Evolutionary conservation across 1,140 invertebrate genomes (phyloP).

Genomic region (Euwallacea similis): DNA sequence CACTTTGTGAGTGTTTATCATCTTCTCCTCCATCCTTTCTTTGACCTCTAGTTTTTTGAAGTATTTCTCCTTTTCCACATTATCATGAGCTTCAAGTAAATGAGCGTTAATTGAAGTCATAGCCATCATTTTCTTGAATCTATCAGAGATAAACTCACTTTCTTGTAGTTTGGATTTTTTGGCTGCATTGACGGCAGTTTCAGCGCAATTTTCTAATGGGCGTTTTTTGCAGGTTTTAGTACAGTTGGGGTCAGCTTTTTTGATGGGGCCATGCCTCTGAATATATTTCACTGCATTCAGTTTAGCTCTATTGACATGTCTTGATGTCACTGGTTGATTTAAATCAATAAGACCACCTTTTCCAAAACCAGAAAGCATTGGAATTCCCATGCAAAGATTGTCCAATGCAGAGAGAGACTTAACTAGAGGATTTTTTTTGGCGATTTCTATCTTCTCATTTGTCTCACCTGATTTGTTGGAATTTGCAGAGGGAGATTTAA

Average conservation of each 20-base stretch:
- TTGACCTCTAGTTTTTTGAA: conserved; percentile 87
- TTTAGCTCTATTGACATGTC: conserved; percentile 63
- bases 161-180: conserved; percentile 58
- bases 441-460: too few species aligned
- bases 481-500: too few species aligned
- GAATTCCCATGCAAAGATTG: conserved; percentile 30
- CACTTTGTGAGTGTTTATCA: conserved; percentile 82
- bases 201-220: conserved; percentile 54
- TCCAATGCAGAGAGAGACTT: conserved; percentile 2
- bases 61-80: conserved; percentile 80
- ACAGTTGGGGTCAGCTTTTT: conserved; percentile 70
- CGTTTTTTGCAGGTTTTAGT: conserved; percentile 62
- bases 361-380: conserved; percentile 38
- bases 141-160: conserved; percentile 60
- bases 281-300: conserved; percentile 69
- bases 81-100: conserved; percentile 71
- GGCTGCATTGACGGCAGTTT: conserved; percentile 54
- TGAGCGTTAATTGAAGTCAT: conserved; percentile 75
- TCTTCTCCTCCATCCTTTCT: conserved; percentile 90
- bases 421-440: neutral
- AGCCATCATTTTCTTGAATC: conserved; percentile 79
- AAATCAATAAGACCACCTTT: conserved; percentile 59
- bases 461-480: too few species aligned
- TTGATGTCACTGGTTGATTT: conserved; percentile 60
- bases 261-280: conserved; percentile 65